A percentile compares a stretch with the other conserved stretches of the same genome.
Evolutionary conservation across 2,113 vertebrate genomes (phyloP).

Genomic region (Zosterops pallidus): DNA sequence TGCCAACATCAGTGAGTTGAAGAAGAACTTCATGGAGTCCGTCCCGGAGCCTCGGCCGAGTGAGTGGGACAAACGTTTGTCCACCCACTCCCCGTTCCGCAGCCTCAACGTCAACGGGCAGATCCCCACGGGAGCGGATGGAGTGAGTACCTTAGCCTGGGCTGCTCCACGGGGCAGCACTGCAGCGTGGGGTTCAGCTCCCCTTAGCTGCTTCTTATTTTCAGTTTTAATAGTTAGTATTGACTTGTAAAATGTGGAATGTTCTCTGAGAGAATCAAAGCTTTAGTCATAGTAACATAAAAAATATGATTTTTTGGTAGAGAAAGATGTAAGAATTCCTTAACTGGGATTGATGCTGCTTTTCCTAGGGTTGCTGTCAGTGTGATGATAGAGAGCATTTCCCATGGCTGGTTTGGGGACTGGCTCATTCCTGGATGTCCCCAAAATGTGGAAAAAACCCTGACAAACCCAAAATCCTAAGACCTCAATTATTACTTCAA

Average conservation of each 20-base stretch:
- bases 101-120: slow-evolving; percentile 90
- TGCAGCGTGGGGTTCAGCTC: neutral
- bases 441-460: neutral
- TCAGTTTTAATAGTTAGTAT: accelerated
- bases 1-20: slow-evolving; percentile 95
- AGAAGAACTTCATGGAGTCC: slow-evolving; percentile 98
- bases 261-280: accelerated
- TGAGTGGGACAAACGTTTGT: slow-evolving; percentile 97
- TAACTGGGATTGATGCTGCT: neutral
- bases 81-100: slow-evolving; percentile 92
- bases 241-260: accelerated
- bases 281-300: accelerated
- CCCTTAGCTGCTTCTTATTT: neutral
- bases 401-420: neutral
- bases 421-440: neutral
- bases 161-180: neutral
- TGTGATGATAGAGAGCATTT: neutral
- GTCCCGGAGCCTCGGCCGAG: slow-evolving; percentile 89
- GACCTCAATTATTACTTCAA: neutral
- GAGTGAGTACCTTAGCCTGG: slow-evolving; percentile 77
- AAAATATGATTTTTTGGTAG: neutral
- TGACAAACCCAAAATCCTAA: neutral
- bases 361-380: neutral
- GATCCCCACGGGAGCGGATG: slow-evolving; percentile 82
- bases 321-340: neutral